These are phyloP conservation scores for Amblyraja radiata DNA, from an alignment of 2,797 vertebrate species.

Conservation along the genomic window DNA sequence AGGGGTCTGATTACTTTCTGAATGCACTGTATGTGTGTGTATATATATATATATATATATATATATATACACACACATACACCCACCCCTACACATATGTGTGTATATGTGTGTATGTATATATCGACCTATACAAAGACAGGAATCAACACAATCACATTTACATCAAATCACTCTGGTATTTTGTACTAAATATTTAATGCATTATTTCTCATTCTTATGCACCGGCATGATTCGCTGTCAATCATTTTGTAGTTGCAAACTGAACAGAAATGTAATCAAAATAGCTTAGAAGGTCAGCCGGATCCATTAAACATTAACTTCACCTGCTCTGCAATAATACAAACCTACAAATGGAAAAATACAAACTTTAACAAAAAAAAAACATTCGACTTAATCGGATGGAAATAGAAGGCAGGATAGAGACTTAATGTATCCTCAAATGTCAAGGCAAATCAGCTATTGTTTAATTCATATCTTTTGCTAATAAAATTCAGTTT, in stretches of 20 bases:
- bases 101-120: not conserved
- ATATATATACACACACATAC: too few relatives aligned
- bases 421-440: conserved; percentile 2
- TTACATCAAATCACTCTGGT: not conserved
- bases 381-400: conserved; percentile 3
- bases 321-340: not conserved
- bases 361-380: not conserved
- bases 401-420: not conserved
- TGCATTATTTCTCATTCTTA: not conserved
- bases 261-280: conserved; percentile 3
- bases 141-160: not conserved
- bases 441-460: conserved; percentile 22
- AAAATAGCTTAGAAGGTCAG: conserved; percentile 29
- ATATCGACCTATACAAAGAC: not conserved
- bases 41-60: too few relatives aligned
- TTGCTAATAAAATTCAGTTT: conserved; percentile 11
- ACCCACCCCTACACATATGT: too few relatives aligned
- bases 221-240: not conserved
- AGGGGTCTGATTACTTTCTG: too few relatives aligned
- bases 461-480: conserved; percentile 31
- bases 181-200: conserved; percentile 4
- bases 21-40: too few relatives aligned
- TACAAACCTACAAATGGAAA: not conserved
- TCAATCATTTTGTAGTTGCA: not conserved
- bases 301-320: conserved; percentile 27